Evolutionary conservation across 2,113 vertebrate genomes (phyloP), one percentile per base, ranked within the genome.

Genomic region (Strigops habroptila): DNA sequence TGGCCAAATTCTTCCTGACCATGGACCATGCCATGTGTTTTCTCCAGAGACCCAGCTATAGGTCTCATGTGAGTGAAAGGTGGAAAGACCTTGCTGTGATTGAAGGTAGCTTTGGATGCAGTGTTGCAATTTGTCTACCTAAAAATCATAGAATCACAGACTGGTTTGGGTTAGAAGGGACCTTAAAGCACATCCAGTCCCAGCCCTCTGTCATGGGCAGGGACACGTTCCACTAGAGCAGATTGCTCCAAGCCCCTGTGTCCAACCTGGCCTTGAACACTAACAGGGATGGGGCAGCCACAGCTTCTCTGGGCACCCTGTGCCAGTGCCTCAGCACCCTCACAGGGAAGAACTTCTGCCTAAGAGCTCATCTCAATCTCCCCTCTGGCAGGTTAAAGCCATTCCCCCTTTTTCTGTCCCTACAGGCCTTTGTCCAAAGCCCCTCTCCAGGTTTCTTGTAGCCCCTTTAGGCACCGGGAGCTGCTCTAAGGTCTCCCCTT

Each of bases 191-290:
- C 76, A 74, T 14, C 17, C 15, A 9, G 7, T 80, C 1, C 14
- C 30, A 71, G 9, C 1, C 33, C 23, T 3, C 13, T 65, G 43
- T 18, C 14, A 1, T 8, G 10, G 30, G 22, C 14, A 57, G 35
- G 12, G 59, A 44, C 43, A 51, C 3, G 6, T 78, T 18, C 27
- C 27, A 25, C 33, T n/a, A 0, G 6, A 48, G 8, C 30, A 68
- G 39, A 3, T 0, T 48, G 4, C n/a, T 77, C 17, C 30, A 41
- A 63, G 24, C 8, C 39, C 44, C 0, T 17, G 41, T 43, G 0
- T 55, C 30, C 53, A 62, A 0, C 46, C 52, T 48, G n/a, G 17
- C 60, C 25, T 48, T 23, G 52, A 43, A 5, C 25, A 41, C 0
- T 62, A 0, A 10, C 68, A 68, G 53, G 25, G 39, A 22, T 68